Evolutionary conservation across 2,797 vertebrate species (phyloP).

Genomic region (Allobates femoralis): DNA sequence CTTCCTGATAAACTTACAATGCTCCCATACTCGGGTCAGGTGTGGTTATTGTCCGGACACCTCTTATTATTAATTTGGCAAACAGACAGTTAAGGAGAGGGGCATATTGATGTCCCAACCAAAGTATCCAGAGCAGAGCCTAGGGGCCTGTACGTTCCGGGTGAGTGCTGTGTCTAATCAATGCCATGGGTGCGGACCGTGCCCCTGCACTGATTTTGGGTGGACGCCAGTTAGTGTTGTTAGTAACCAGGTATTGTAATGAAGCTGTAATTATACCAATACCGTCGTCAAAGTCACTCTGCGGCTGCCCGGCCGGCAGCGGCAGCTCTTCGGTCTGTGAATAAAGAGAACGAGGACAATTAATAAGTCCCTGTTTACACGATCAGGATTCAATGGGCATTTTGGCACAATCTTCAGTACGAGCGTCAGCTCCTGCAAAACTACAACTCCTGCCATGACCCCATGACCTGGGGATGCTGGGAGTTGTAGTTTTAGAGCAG

Average conservation of each 20-base stretch:
- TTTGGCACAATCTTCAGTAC: no score
- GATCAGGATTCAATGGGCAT: no score
- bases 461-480: no score
- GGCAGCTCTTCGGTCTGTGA: conserved; percentile 56
- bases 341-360: background rate
- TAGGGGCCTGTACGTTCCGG: background rate
- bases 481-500: background rate
- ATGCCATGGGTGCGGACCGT: background rate
- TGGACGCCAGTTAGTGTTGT: background rate
- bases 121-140: no score
- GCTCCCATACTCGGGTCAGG: no score
- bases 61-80: no score
- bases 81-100: no score
- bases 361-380: no score
- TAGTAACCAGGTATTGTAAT: background rate
- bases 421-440: background rate
- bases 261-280: conserved; percentile 51
- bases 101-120: no score
- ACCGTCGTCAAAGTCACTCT: conserved; percentile 69
- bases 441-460: no score
- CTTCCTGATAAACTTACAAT: no score
- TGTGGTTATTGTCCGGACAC: no score
- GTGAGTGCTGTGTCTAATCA: background rate
- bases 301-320: conserved; percentile 59
- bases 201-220: background rate